These are phyloP conservation scores for Glyptemys insculpta DNA, from an alignment of 2,797 vertebrate species.

Conservation along the genomic window DNA sequence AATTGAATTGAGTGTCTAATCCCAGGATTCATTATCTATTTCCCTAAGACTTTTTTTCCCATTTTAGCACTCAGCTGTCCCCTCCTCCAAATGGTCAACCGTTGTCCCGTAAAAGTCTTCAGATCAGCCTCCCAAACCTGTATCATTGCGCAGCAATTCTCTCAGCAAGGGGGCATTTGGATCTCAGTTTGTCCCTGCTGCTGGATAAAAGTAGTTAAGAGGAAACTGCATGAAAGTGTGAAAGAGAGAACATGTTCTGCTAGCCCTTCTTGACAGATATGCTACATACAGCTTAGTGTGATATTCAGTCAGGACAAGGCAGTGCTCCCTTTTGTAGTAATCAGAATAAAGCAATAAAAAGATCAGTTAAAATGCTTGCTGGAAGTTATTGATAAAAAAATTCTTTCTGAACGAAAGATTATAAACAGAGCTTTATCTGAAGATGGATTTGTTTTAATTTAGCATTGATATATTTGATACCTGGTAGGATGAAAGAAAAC, in stretches of 20 bases:
- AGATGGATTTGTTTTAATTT: slow-evolving; percentile 89
- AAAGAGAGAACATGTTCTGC: slow-evolving; percentile 8
- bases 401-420: slow-evolving; percentile 84
- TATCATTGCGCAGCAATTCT: slow-evolving; percentile 45
- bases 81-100: slow-evolving; percentile 79
- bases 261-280: slow-evolving; percentile 36
- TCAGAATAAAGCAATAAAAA: slow-evolving; percentile 80
- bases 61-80: slow-evolving; percentile 85
- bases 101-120: slow-evolving; percentile 75
- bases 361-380: slow-evolving; percentile 82
- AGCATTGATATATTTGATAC: slow-evolving; percentile 87
- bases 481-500: slow-evolving; percentile 87
- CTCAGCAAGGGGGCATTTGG: slow-evolving; percentile 34
- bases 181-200: slow-evolving; percentile 26
- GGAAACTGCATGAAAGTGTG: neutral
- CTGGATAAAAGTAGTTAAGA: slow-evolving; percentile 49
- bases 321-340: slow-evolving; percentile 69
- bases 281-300: neutral
- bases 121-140: slow-evolving; percentile 66
- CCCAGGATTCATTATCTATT: slow-evolving; percentile 84
- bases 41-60: slow-evolving; percentile 76
- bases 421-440: slow-evolving; percentile 84
- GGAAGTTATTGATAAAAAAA: slow-evolving; percentile 86
- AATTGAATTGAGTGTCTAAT: slow-evolving; percentile 85
- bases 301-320: slow-evolving; percentile 56